Evolutionary conservation across 2,113 vertebrate species (phyloP), one percentile per base, ranked within the genome.

Genomic region (Turnix velox): DNA sequence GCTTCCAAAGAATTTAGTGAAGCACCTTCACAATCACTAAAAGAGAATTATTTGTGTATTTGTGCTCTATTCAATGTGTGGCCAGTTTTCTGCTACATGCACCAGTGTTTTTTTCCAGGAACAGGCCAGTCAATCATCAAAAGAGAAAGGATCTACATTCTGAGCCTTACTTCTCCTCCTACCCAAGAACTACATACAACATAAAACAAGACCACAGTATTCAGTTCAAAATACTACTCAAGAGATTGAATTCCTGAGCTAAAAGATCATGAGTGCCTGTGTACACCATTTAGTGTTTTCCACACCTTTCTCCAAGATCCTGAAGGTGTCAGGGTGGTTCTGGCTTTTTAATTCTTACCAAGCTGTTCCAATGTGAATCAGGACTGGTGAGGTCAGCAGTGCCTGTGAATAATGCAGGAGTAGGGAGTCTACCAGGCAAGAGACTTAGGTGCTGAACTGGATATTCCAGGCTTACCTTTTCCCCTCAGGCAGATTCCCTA

Each of bases 351-450:
- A 58, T 39, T 45, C 0, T 0, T 45, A 80, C 28, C 31, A 39
- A 76, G 52, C 27, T 69, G 57, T 76, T 86, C 62, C 92, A 75
- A 4, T 7, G 30, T 25, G 46, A 89, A 62, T 58, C 69, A n/a
- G 92, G 81, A 94, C 94, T 91, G 87, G 74, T 91, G 89, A 96
- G 91, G 92, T 92, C 94, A 94, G 91, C 91, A 94, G 78, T 2
- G 4, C 42, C 39, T 37, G 37, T 18, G 19, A 89, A 66, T 87
- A 95, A 93, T 93, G 94, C 91, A 92, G 81, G 82, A 96, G 48
- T 78, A 63, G 67, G 80, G 63, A 72, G 40, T 55, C 84, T 66
- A 52, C 2, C 8, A 62, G 42, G 74, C 23, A 77, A 85, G 76
- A 57, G 35, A 37, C n/a, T 79, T 76, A 82, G 49, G 45, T 57